Base-by-base conservation (phyloP, 2,888 invertebrate species). In the Galerucella nymphaeae region DNA sequence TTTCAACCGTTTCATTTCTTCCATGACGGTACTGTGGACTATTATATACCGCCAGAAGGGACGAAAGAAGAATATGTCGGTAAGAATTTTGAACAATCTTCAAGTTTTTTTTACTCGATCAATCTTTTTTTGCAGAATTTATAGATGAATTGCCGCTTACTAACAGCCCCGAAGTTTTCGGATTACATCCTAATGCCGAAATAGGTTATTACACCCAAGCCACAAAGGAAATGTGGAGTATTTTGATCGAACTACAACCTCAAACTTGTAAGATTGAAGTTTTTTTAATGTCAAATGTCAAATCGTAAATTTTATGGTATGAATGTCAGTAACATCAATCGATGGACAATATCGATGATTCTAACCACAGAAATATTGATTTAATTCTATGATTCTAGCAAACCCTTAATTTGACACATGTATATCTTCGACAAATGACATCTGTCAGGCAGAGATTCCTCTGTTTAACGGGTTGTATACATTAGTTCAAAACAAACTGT, bases 1-100 rank as follows among this genome's bases (percentile, higher is more conserved):
- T 96, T 95, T 86, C 95, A 96, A 85, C 95, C 95, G 0, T 97
- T 96, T 88, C 95, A 96, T 86, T 97, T 97, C 88, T 96, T 94
- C 85, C 87, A 87, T 63, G 94, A 96, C 83, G 87, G 89, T 1
- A 85, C 87, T 13, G 93, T 93, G 2, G 93, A 95, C 84, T 97
- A 97, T 85, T 88, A 90, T 64, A 91, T 97, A 76, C 96, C 97
- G 14, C 88, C 88, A 0, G 90, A 90, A 75, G 90, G 91, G 0
- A 88, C 89, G 69, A 89, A 90, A 67, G 93, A 93, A 1, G 90
- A 91, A 74, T 95, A 94, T 82, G 91, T 95, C 59, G 90, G 93
- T 93, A 83, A 30, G 10, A 3, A 30, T 63, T 48, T 53, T 41
- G 16, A 58, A 23, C 30, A 58, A 30, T 8, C 1, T 30, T 30